These are phyloP conservation scores for Ia io DNA, from an alignment of 2,113 vertebrate genomes.

Conservation along the genomic window DNA sequence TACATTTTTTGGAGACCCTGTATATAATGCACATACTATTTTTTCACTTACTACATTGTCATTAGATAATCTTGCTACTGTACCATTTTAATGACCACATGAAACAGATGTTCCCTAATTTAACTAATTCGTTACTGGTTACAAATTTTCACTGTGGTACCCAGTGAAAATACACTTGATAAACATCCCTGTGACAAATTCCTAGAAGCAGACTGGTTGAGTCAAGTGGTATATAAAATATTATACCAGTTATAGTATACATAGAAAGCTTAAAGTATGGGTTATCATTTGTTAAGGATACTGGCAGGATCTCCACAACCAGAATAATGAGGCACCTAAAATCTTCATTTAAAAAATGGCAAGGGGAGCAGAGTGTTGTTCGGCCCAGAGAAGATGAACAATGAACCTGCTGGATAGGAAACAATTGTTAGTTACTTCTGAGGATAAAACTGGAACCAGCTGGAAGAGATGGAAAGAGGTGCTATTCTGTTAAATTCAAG, in stretches of 20 bases:
- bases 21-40: neutral
- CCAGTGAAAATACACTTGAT: constrained; percentile 20
- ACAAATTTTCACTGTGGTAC: neutral
- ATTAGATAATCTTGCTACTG: neutral
- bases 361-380: neutral
- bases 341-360: neutral
- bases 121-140: neutral
- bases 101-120: constrained; percentile 34
- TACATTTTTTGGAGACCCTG: no score
- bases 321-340: neutral
- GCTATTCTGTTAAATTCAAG: neutral
- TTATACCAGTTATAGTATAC: neutral
- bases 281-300: neutral
- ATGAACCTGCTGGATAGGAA: neutral
- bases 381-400: neutral
- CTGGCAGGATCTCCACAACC: neutral
- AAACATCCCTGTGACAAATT: neutral
- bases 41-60: neutral
- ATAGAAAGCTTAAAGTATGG: neutral
- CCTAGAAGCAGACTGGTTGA: neutral
- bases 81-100: constrained; percentile 26
- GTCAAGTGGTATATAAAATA: neutral
- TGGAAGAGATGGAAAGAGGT: neutral
- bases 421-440: neutral
- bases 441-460: neutral